Evolutionary conservation across 2,113 vertebrate species (phyloP), one percentile per base, ranked within the genome.

Genomic region (Laticauda colubrina): DNA sequence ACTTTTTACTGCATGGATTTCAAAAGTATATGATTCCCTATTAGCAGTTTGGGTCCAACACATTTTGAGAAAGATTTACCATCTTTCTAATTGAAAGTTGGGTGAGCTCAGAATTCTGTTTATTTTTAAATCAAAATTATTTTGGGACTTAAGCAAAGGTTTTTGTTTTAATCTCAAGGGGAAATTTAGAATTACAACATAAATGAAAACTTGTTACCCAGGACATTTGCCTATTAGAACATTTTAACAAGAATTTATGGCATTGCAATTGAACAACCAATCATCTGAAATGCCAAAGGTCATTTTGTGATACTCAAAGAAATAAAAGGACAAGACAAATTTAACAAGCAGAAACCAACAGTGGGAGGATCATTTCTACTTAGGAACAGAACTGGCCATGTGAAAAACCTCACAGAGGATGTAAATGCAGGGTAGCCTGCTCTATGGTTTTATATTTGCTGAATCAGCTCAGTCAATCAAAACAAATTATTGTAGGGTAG

Each of bases 401-500:
- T 96, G 94, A 96, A 98, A 93, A 97, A 96, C 98, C 97, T 97
- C 97, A 97, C 96, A 97, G 97, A 96, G 97, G 97, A 94, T 97
- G 91, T 97, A 98, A 97, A 93, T 97, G 96, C 91, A 98, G 97
- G 97, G 97, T 97, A 97, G 96, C 93, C 87, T 89, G 94, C 95
- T 95, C 95, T 87, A 95, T 90, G 69, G 89, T 96, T 97, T 96
- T 95, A 91, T 96, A 96, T 96, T 97, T 97, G 97, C 97, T 97
- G 97, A 97, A 96, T 98, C 97, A 98, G 97, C 95, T 96, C 95
- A 96, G 97, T 96, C 90, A 85, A 96, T 96, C 95, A 97, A 96
- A 95, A 95, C 93, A 96, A 95, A 93, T 95, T 95, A 92, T 95
- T 96, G 55, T 92, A 21, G n/a, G 96, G 88, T 85, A 94, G 94